Evolutionary conservation across 2,888 invertebrate species (phyloP).

Genomic region (Atrina japonica): DNA sequence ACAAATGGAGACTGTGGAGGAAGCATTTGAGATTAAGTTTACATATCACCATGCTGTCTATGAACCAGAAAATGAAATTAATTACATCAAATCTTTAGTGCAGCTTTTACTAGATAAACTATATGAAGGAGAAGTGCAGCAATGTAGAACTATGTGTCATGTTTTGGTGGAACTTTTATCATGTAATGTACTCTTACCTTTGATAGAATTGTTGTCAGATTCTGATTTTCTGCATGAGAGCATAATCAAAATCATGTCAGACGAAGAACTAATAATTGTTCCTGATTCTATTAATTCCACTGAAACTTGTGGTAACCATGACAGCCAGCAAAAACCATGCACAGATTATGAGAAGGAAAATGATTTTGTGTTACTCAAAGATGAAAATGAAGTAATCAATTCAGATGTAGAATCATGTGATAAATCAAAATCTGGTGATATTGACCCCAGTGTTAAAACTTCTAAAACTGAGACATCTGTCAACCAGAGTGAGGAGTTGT

Average conservation of each 20-base stretch:
- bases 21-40: constrained; percentile 46
- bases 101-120: constrained; percentile 26
- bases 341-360: neutral
- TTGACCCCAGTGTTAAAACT: too few relatives aligned
- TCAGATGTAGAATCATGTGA: too few relatives aligned
- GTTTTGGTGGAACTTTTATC: constrained; percentile 61
- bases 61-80: constrained; percentile 38
- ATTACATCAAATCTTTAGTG: constrained; percentile 47
- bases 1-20: constrained; percentile 42
- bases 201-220: constrained; percentile 60
- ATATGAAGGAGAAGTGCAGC: constrained; percentile 14
- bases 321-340: neutral
- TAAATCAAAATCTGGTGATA: too few relatives aligned
- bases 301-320: neutral
- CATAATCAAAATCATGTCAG: constrained; percentile 63
- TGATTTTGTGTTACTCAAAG: too few relatives aligned
- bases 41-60: constrained; percentile 49
- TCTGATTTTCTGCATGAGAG: constrained; percentile 69
- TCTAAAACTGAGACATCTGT: too few relatives aligned
- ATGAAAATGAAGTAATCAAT: too few relatives aligned
- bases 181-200: constrained; percentile 61
- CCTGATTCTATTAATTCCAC: neutral
- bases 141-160: constrained; percentile 18
- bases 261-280: constrained; percentile 48
- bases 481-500: too few relatives aligned